Evolutionary conservation across 2,113 vertebrate species (phyloP).

Genomic region (Oplegnathus fasciatus): DNA sequence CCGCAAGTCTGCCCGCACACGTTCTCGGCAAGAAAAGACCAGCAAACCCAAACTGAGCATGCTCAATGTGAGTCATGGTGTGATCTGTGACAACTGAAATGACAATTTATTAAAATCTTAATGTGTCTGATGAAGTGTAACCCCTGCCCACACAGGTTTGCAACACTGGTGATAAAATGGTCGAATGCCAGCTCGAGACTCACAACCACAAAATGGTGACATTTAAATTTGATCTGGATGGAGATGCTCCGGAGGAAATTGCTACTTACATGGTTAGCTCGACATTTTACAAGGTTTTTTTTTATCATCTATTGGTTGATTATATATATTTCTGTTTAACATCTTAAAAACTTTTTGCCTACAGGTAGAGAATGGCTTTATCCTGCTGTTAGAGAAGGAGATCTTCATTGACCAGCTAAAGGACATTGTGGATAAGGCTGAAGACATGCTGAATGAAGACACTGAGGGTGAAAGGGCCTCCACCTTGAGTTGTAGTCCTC

Average conservation of each 20-base stretch:
- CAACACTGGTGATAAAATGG: slow-evolving; percentile 98
- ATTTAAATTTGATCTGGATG: slow-evolving; percentile 98
- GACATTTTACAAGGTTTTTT: slow-evolving; percentile 3
- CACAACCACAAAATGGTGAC: slow-evolving; percentile 99
- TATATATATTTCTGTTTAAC: background rate
- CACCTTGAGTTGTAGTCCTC: slow-evolving; percentile 88
- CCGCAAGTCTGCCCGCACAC: slow-evolving; percentile 91
- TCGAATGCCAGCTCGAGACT: slow-evolving; percentile 98
- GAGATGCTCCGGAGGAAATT: slow-evolving; percentile 96
- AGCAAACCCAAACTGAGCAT: slow-evolving; percentile 97
- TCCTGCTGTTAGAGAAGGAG: slow-evolving; percentile 93
- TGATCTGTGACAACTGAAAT: background rate
- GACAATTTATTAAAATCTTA: background rate
- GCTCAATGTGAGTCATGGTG: slow-evolving; percentile 86
- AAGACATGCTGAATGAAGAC: slow-evolving; percentile 97
- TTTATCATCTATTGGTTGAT: background rate
- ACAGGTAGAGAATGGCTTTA: slow-evolving; percentile 97
- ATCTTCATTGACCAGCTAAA: slow-evolving; percentile 98
- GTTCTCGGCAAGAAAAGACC: slow-evolving; percentile 94
- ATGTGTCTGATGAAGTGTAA: slow-evolving; percentile 13
- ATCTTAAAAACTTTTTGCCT: slow-evolving; percentile 23
- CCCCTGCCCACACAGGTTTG: slow-evolving; percentile 86
- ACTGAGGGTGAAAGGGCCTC: slow-evolving; percentile 89
- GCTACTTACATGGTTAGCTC: slow-evolving; percentile 95
- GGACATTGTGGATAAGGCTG: slow-evolving; percentile 98